Evolutionary conservation across 1,140 invertebrate species (phyloP).

Genomic region (Cydia fagiglandana): DNA sequence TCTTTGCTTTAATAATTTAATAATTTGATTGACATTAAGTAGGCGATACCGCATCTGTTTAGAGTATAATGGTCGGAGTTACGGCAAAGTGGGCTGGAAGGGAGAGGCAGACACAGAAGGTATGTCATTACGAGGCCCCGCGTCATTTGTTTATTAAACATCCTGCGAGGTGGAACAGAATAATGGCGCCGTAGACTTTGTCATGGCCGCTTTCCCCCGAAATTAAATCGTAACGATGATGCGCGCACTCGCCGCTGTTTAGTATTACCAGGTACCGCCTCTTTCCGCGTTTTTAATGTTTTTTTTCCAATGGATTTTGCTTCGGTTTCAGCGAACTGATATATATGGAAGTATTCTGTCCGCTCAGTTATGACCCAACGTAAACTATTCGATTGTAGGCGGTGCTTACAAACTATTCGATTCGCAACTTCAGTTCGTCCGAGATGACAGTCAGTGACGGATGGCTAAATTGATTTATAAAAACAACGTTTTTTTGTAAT

Average conservation of each 20-base stretch:
- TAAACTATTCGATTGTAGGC: too few relatives aligned
- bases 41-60: conserved; percentile 45
- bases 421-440: too few relatives aligned
- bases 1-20: conserved; percentile 13
- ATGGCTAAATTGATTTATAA: too few relatives aligned
- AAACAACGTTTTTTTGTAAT: too few relatives aligned
- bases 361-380: too few relatives aligned
- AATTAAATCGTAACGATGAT: conserved; percentile 78
- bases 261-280: background rate
- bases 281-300: background rate
- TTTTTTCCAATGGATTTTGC: background rate
- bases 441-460: too few relatives aligned
- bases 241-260: conserved; percentile 54
- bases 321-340: too few relatives aligned
- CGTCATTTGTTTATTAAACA: conserved; percentile 78
- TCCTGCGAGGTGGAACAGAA: conserved; percentile 73
- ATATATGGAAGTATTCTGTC: too few relatives aligned
- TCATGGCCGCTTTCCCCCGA: conserved; percentile 71
- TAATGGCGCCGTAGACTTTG: conserved; percentile 73
- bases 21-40: conserved; percentile 31
- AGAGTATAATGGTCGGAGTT: conserved; percentile 35
- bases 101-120: conserved; percentile 49
- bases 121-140: conserved; percentile 66
- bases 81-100: conserved; percentile 56
- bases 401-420: too few relatives aligned